Conservation (phyloP, 2,797 vertebrate genomes). For the Cyprinella venusta region DNA sequence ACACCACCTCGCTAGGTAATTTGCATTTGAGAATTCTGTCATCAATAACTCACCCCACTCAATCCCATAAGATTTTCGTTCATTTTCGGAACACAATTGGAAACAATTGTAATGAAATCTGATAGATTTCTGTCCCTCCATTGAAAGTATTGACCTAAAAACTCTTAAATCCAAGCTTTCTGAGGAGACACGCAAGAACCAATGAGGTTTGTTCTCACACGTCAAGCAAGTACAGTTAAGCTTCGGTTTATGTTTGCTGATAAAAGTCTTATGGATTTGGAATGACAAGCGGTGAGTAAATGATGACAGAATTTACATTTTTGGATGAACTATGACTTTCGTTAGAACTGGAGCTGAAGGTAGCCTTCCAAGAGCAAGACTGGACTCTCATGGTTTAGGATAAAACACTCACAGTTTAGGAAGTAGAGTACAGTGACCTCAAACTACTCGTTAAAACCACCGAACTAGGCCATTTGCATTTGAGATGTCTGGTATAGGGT, state of each 20-base stretch:
- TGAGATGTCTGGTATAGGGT: not conserved
- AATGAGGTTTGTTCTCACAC: not conserved
- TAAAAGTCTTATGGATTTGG: not conserved
- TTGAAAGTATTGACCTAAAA: not conserved
- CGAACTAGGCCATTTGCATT: not conserved
- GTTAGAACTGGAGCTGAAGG: not conserved
- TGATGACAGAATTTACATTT: not conserved
- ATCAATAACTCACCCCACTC: not conserved
- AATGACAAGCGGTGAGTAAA: not conserved
- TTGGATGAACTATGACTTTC: not conserved
- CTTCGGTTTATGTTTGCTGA: not conserved
- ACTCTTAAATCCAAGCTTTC: not conserved
- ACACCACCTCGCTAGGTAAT: not conserved
- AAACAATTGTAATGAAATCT: too few species aligned
- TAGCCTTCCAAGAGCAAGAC: not conserved
- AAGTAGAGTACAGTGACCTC: not conserved
- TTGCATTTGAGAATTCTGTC: not conserved
- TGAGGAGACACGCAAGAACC: not conserved
- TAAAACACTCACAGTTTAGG: not conserved
- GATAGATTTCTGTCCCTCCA: too few species aligned
- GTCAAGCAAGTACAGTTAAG: not conserved
- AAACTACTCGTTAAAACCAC: not conserved
- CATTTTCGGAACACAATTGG: not conserved
- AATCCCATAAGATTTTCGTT: not conserved
- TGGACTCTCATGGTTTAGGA: not conserved